Evolutionary conservation across 2,113 vertebrate genomes (phyloP).

Genomic region (Varanus salvator): DNA sequence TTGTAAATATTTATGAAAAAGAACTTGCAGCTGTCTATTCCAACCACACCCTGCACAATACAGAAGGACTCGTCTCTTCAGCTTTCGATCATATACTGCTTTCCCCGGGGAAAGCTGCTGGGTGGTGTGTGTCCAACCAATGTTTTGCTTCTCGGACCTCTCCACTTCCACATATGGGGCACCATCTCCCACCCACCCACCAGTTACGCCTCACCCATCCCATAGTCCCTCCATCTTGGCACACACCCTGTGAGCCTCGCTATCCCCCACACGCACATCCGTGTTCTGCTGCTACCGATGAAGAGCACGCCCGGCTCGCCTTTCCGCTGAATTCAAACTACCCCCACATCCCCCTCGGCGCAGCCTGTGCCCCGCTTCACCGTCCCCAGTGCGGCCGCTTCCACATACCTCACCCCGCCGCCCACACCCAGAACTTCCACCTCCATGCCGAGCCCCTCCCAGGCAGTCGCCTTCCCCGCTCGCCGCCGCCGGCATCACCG

Average conservation of each 20-base stretch:
- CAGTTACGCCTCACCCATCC: not conserved
- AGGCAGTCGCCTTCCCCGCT: not conserved
- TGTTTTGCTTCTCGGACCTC: not conserved
- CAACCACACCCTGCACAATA: not conserved
- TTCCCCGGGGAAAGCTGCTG: not conserved
- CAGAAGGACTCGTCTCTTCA: not conserved
- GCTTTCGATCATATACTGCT: not conserved
- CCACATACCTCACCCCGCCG: not conserved
- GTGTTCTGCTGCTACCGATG: not conserved
- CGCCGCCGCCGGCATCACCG: not conserved
- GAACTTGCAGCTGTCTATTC: not conserved
- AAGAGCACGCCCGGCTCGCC: not conserved
- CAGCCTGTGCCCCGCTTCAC: no score
- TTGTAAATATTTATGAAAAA: not conserved
- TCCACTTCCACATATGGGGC: not conserved
- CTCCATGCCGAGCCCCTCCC: not conserved
- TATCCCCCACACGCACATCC: not conserved
- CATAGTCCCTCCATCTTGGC: not conserved
- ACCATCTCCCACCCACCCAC: not conserved
- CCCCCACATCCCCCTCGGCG: no score
- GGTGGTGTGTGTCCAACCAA: not conserved
- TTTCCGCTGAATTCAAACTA: not conserved
- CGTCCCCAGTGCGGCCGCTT: no score
- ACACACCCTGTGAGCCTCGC: not conserved
- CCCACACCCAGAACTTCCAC: not conserved